These are phyloP conservation scores for Hypsibius dujardini DNA, from an alignment of 1,140 invertebrate genomes.

Conservation along the genomic window DNA sequence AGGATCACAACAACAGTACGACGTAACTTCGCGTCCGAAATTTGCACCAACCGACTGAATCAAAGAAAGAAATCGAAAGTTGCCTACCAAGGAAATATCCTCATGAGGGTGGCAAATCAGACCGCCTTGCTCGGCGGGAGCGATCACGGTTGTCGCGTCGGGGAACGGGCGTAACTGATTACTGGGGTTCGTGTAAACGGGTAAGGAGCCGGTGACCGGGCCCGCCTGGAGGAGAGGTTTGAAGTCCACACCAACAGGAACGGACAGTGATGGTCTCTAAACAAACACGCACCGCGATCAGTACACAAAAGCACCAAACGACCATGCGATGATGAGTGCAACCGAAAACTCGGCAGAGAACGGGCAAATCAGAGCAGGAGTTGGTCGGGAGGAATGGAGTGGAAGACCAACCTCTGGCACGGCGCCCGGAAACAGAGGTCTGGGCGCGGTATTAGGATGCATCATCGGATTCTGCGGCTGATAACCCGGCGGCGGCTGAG, in stretches of 20 bases:
- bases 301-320: too few relatives aligned
- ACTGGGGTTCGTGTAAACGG: slow-evolving; percentile 27
- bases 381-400: not conserved
- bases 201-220: slow-evolving; percentile 30
- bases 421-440: slow-evolving; percentile 26
- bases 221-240: slow-evolving; percentile 38
- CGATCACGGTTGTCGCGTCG: slow-evolving; percentile 43
- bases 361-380: not conserved
- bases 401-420: not conserved
- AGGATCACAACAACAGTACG: slow-evolving; percentile 3
- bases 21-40: slow-evolving; percentile 18
- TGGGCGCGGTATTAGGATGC: slow-evolving; percentile 19
- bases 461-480: too few relatives aligned
- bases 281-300: too few relatives aligned
- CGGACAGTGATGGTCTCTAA: slow-evolving; percentile 28
- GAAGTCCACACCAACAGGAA: slow-evolving; percentile 44
- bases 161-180: slow-evolving; percentile 29
- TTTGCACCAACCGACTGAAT: not conserved
- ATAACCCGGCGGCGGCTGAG: too few relatives aligned
- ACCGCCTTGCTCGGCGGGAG: slow-evolving; percentile 60
- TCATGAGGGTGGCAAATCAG: slow-evolving; percentile 83
- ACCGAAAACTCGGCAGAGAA: not conserved
- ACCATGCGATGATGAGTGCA: too few relatives aligned
- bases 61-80: not conserved
- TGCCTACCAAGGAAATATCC: slow-evolving; percentile 61